Evolutionary conservation across 2,113 vertebrate genomes (phyloP).

Genomic region (Onychorhynchus coronatus): DNA sequence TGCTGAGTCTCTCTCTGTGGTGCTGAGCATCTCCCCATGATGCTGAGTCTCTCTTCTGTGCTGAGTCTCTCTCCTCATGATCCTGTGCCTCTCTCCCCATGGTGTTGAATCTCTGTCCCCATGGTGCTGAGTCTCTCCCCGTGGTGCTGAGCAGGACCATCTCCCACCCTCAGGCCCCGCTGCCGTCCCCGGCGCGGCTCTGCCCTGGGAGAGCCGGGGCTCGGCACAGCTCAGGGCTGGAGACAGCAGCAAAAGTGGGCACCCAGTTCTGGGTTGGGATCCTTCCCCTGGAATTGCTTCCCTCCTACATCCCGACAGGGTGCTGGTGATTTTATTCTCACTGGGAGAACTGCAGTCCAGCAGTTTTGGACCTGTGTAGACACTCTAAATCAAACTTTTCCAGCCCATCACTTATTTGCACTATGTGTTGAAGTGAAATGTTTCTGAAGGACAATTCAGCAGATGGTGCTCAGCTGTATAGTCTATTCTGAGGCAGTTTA

Average conservation of each 20-base stretch:
- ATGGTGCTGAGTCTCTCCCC: neutral
- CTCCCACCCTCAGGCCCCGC: fast-evolving
- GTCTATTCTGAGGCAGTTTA: neutral
- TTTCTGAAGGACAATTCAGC: neutral
- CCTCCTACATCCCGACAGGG: fast-evolving
- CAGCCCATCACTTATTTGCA: neutral
- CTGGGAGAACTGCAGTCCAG: neutral
- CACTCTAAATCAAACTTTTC: neutral
- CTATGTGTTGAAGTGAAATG: neutral
- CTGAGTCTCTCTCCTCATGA: too few species aligned
- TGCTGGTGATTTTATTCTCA: fast-evolving
- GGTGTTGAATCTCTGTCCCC: neutral
- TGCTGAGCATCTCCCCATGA: too few species aligned
- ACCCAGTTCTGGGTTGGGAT: fast-evolving
- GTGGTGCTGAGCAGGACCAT: neutral
- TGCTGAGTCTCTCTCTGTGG: too few species aligned
- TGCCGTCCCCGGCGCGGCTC: fast-evolving
- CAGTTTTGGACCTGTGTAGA: neutral
- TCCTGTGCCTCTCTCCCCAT: neutral
- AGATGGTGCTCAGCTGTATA: neutral
- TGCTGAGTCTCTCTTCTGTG: too few species aligned
- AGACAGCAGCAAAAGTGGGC: fast-evolving
- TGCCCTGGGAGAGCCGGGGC: neutral
- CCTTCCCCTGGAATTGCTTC: neutral
- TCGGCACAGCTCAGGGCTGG: neutral